A percentile compares a stretch with the other conserved stretches of the same genome.
These are phyloP conservation scores for Ectemnius continuus DNA, from an alignment of 2,888 invertebrate species.

Conservation along the genomic window DNA sequence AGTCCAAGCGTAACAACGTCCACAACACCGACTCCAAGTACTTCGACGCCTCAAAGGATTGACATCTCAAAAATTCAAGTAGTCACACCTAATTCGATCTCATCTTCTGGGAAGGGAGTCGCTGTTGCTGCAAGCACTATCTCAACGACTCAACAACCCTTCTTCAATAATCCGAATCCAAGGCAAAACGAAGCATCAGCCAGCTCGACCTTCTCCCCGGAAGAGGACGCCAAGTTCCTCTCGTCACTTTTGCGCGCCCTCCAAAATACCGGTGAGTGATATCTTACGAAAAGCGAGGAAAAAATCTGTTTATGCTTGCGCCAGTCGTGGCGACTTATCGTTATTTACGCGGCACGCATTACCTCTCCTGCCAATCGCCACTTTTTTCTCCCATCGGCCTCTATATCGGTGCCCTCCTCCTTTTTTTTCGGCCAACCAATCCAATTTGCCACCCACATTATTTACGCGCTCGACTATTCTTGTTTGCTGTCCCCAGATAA, in stretches of 20 bases:
- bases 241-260: slow-evolving; percentile 65
- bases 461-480: background rate
- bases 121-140: slow-evolving; percentile 44
- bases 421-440: background rate
- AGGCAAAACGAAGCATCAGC: slow-evolving; percentile 40
- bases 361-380: background rate
- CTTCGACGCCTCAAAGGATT: slow-evolving; percentile 8
- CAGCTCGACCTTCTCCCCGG: slow-evolving; percentile 66
- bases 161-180: slow-evolving; percentile 60
- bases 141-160: slow-evolving; percentile 33
- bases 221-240: slow-evolving; percentile 73
- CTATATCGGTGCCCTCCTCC: background rate
- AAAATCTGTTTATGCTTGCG: background rate
- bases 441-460: background rate
- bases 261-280: slow-evolving; percentile 49
- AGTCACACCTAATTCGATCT: slow-evolving; percentile 60
- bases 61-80: slow-evolving; percentile 54
- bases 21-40: slow-evolving; percentile 30
- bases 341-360: background rate
- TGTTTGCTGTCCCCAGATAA: slow-evolving; percentile 14
- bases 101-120: background rate
- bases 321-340: background rate
- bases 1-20: background rate
- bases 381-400: background rate
- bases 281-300: background rate